Evolutionary conservation across 2,888 invertebrate species (phyloP).

Genomic region (Cheilosia vernalis): DNA sequence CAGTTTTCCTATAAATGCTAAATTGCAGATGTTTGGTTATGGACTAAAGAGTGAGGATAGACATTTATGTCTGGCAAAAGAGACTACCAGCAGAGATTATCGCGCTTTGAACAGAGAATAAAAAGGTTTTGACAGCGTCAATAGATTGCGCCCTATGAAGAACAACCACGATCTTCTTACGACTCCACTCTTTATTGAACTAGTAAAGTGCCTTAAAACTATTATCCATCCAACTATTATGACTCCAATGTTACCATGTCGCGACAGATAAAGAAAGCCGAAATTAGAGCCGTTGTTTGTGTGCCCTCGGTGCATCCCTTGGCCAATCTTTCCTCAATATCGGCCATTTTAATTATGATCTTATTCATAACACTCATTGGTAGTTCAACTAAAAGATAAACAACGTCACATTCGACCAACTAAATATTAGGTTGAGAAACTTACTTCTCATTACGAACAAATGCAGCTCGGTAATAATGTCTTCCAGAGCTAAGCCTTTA

Average conservation of each 20-base stretch:
- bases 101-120: no score
- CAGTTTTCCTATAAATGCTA: constrained; percentile 5
- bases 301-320: constrained; percentile 95
- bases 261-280: constrained; percentile 92
- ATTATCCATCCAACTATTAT: constrained; percentile 11
- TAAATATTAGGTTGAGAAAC: constrained; percentile 78
- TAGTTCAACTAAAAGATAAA: constrained; percentile 90
- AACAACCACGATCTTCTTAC: no score
- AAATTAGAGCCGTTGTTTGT: constrained; percentile 94
- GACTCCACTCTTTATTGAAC: constrained; percentile 12
- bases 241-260: constrained; percentile 83
- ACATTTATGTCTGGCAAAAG: no score
- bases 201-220: constrained; percentile 17
- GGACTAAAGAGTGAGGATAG: no score
- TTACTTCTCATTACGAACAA: constrained; percentile 93
- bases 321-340: constrained; percentile 93
- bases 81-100: no score
- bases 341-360: constrained; percentile 93
- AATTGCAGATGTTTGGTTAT: constrained; percentile 1
- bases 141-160: no score
- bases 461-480: constrained; percentile 96
- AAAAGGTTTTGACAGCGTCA: no score
- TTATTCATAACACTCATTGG: constrained; percentile 91
- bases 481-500: constrained; percentile 96
- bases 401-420: background rate